These are phyloP conservation scores for Oscheius sp. DNA, from an alignment of 2,888 invertebrate species.

Conservation along the genomic window DNA sequence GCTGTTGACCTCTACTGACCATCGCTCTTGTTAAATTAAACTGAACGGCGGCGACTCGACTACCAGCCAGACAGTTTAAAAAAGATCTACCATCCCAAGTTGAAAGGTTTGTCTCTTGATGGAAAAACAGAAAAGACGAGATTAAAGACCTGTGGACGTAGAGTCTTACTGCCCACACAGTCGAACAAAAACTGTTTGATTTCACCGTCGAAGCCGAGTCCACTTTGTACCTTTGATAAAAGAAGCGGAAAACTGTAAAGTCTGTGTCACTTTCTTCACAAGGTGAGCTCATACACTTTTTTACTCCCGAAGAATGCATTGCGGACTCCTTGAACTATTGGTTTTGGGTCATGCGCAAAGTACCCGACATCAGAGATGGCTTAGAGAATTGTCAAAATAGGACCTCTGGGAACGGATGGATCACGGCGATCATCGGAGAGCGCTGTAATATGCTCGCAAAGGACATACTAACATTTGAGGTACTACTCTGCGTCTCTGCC, in stretches of 20 bases:
- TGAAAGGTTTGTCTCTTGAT: background rate
- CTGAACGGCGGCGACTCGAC: background rate
- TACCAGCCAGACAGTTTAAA: background rate
- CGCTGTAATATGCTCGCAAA: slow-evolving; percentile 23
- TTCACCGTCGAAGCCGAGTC: background rate
- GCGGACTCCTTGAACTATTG: no score
- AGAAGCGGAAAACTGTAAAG: background rate
- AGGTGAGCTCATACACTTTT: no score
- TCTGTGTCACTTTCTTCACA: no score
- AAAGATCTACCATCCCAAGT: background rate
- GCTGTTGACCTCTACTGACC: slow-evolving; percentile 19
- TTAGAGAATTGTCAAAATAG: no score
- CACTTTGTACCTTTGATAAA: no score
- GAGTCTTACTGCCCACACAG: background rate
- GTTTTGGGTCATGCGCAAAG: no score
- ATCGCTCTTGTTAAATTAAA: slow-evolving; percentile 5
- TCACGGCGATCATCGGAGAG: slow-evolving; percentile 22
- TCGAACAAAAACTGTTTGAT: slow-evolving; percentile 5
- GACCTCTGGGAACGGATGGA: background rate
- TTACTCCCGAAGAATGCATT: no score
- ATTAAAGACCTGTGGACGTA: background rate
- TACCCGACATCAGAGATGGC: no score
- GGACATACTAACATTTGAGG: slow-evolving; percentile 23
- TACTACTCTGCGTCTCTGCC: slow-evolving; percentile 36
- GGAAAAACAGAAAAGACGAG: background rate